A percentile compares a stretch with the other conserved stretches of the same genome.
Evolutionary conservation across 2,113 vertebrate species (phyloP).

Genomic region (Scopus umbretta): DNA sequence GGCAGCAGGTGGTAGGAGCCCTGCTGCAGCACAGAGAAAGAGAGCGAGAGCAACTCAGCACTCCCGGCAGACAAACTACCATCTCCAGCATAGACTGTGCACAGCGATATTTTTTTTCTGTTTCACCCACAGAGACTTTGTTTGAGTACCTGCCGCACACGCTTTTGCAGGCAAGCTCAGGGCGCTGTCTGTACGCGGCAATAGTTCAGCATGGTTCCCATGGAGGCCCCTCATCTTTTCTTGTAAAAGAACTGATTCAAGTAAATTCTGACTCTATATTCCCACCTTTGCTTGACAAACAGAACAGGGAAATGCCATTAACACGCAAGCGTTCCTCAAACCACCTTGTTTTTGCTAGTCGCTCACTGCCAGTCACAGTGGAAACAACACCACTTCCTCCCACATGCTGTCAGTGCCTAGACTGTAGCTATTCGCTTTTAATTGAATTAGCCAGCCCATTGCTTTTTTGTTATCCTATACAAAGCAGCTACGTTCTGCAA

Average conservation of each 20-base stretch:
- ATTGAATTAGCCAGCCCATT: constrained; percentile 41
- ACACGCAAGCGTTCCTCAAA: constrained; percentile 68
- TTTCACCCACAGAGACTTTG: neutral
- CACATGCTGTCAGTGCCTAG: constrained; percentile 67
- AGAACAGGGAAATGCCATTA: constrained; percentile 75
- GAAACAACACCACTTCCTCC: constrained; percentile 79
- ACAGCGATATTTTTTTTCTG: neutral
- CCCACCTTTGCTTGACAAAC: constrained; percentile 73
- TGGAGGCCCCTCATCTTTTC: constrained; percentile 51
- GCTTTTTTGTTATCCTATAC: constrained; percentile 31
- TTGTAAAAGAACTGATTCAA: constrained; percentile 67
- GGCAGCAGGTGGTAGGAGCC: neutral
- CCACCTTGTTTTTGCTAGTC: constrained; percentile 71
- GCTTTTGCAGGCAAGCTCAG: neutral
- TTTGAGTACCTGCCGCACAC: neutral
- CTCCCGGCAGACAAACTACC: neutral
- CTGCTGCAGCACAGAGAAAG: neutral
- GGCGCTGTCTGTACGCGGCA: fast-evolving
- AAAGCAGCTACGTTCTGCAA: neutral
- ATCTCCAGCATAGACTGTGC: neutral
- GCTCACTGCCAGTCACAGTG: constrained; percentile 66
- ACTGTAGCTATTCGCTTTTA: constrained; percentile 17
- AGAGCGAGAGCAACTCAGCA: neutral
- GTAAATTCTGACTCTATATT: constrained; percentile 64
- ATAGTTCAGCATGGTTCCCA: neutral